Evolutionary conservation across 2,113 vertebrate species (phyloP).

Genomic region (Callospermophilus lateralis): DNA sequence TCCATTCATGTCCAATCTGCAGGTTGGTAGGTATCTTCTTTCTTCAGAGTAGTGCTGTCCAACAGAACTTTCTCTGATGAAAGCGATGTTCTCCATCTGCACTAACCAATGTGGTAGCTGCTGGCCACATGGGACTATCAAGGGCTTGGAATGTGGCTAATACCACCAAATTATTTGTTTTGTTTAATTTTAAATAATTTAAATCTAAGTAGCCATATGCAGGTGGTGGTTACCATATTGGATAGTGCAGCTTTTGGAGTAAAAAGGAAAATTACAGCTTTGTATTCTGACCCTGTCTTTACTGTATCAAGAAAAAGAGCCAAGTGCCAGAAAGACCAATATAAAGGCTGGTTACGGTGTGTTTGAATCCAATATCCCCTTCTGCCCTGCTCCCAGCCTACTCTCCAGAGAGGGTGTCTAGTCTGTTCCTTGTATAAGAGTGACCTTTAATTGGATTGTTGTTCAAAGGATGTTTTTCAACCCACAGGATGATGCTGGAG

Average conservation of each 20-base stretch:
- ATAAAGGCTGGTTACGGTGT: background rate
- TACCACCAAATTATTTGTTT: background rate
- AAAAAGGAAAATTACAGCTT: background rate
- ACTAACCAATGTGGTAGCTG: background rate
- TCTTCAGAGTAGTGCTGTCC: background rate
- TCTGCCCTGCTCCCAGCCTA: background rate
- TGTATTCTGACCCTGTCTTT: background rate
- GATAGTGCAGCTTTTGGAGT: background rate
- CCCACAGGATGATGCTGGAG: background rate
- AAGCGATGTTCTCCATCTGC: background rate
- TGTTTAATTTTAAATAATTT: background rate
- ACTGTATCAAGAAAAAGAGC: background rate
- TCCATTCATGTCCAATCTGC: background rate
- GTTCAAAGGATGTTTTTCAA: background rate
- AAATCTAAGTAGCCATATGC: background rate
- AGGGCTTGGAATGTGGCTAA: background rate
- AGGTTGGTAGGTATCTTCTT: background rate
- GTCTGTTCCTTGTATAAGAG: background rate
- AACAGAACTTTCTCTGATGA: background rate
- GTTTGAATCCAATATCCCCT: background rate
- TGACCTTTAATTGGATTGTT: background rate
- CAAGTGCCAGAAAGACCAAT: background rate
- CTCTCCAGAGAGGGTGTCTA: background rate
- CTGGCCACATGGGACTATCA: accelerated
- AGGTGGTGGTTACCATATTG: background rate